Base-by-base conservation (phyloP, 64 coral and sea anemone genomes). In the Anthopleura sola region DNA sequence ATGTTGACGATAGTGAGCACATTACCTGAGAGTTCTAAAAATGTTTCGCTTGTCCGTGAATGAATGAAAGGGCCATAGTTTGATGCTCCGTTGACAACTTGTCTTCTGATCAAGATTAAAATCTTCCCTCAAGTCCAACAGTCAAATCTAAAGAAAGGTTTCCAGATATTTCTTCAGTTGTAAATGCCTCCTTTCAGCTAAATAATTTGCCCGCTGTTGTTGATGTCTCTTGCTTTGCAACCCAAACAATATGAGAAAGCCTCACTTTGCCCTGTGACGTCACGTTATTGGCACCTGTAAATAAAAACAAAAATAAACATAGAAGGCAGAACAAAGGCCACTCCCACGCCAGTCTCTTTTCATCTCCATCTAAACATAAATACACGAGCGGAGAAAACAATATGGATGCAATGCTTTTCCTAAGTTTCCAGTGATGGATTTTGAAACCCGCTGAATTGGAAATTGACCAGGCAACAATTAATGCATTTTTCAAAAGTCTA, bases 231-330 rank as follows among this genome's bases (percentile, higher is more conserved):
- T 91, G 60, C 83, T 84, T 83, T 86, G 77, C 87, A 85, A 60
- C 84, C 92, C 94, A 97, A 97, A 97, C 94, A 97, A 92, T 87
- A 66, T 75, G 86, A 75, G 56, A 83, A 91, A 91, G 89, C 89
- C 89, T 91, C 89, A 86, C 90, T 83, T 94, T 92, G 84, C 85
- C 91, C 71, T 86, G 78, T 97, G 94, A 97, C 94, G 94, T 97
- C 94, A 97, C 88, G 87, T 97, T 88, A 97, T 97, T 97, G 94
- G 94, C 94, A 97, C 94, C 94, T 92, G 94, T 97, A 97, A 97
- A 97, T 97, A 97, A 97, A 92, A 97, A 97, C 94, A 97, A 97
- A 97, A 97, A 97, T 93, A 97, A 97, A 97, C 94, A 97, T 47
- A 97, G 87, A 71, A 55, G 68, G 19, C 85, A 80, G 83, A 64